phyloP scores from a whole-genome alignment of 2,888 invertebrate species.

The Sycophila texana region DNA sequence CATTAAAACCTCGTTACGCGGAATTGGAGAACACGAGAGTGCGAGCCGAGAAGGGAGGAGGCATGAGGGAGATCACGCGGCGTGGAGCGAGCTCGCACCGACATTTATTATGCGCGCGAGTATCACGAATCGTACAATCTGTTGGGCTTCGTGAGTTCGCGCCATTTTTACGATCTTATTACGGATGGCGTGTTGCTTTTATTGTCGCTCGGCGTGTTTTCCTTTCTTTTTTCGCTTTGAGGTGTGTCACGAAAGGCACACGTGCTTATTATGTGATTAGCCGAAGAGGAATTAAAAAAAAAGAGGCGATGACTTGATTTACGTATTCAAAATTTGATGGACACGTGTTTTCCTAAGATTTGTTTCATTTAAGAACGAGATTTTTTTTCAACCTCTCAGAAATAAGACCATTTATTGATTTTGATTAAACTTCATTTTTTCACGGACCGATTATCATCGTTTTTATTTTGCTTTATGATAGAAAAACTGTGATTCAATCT shows the following conservation, averaged over 20 bases:
- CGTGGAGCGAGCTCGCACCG: constrained; percentile 22
- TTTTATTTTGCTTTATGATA: background rate
- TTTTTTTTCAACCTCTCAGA: background rate
- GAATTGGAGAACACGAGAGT: constrained; percentile 49
- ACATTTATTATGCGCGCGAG: constrained; percentile 37
- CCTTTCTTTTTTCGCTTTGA: background rate
- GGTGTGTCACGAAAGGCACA: background rate
- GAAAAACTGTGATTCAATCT: too few species aligned
- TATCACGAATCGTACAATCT: constrained; percentile 31
- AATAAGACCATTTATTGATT: constrained; percentile 10
- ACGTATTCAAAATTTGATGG: background rate
- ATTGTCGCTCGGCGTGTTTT: background rate
- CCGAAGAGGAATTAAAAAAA: background rate
- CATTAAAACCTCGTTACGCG: constrained; percentile 62
- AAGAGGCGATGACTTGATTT: background rate
- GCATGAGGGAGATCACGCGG: constrained; percentile 9
- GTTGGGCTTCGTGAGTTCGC: constrained; percentile 44
- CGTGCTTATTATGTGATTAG: constrained; percentile 19
- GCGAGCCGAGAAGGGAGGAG: background rate
- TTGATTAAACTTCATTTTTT: background rate
- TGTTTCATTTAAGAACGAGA: background rate
- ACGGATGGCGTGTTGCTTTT: constrained; percentile 31
- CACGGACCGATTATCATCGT: constrained; percentile 32
- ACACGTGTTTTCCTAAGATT: background rate
- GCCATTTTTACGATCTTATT: constrained; percentile 54